These are phyloP conservation scores for Brotula barbata DNA, from an alignment of 2,797 vertebrate genomes.

Conservation along the genomic window DNA sequence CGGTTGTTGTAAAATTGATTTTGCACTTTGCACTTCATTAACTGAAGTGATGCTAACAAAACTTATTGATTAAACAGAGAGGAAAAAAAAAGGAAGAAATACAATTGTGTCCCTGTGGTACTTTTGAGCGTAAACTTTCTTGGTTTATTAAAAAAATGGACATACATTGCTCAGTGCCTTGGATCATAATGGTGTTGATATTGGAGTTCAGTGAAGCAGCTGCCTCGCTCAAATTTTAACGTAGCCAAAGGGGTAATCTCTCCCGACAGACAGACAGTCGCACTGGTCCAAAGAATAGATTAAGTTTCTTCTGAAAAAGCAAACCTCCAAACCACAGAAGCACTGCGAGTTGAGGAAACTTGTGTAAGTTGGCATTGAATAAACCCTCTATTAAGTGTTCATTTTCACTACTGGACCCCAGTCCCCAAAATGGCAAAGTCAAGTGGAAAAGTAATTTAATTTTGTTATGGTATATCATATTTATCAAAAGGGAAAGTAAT, in stretches of 20 bases:
- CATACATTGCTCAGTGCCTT: conserved; percentile 7
- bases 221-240: conserved; percentile 18
- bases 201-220: conserved; percentile 20
- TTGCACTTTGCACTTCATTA: conserved; percentile 35
- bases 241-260: conserved; percentile 33
- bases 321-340: conserved; percentile 35
- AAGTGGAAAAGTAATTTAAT: conserved; percentile 67
- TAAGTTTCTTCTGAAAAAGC: conserved; percentile 33
- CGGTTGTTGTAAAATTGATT: conserved; percentile 14
- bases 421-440: conserved; percentile 52
- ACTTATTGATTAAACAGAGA: conserved; percentile 11
- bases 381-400: conserved; percentile 39
- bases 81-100: conserved; percentile 28
- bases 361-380: conserved; percentile 35
- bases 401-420: conserved; percentile 33
- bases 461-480: conserved; percentile 60
- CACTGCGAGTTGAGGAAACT: conserved; percentile 24
- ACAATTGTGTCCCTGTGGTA: conserved; percentile 15
- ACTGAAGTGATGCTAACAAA: conserved; percentile 37
- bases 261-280: conserved; percentile 30
- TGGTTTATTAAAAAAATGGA: conserved; percentile 21
- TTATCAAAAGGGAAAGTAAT: conserved; percentile 62
- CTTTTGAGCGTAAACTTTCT: conserved; percentile 20
- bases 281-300: conserved; percentile 21
- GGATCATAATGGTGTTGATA: conserved; percentile 17